Evolutionary conservation across 2,797 vertebrate species (phyloP).

Genomic region (Sciurus carolinensis): DNA sequence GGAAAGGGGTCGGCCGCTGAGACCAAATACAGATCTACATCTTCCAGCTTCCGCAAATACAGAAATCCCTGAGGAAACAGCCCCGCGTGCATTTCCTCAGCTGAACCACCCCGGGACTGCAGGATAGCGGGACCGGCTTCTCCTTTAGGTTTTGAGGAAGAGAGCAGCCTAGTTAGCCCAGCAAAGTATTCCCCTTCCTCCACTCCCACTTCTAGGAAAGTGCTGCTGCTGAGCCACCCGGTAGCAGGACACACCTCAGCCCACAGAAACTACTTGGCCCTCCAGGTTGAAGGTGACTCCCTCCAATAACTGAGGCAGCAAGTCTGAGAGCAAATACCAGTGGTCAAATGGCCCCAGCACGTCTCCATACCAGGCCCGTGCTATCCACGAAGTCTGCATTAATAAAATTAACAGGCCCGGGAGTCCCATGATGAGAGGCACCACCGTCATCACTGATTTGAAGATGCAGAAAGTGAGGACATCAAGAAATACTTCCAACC

Average conservation of each 20-base stretch:
- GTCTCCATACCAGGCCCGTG: background rate
- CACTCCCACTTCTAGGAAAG: background rate
- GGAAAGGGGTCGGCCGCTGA: background rate
- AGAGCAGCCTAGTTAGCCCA: background rate
- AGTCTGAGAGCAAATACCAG: background rate
- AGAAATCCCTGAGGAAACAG: background rate
- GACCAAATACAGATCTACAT: background rate
- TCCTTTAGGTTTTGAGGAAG: background rate
- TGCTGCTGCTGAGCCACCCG: background rate
- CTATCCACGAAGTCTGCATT: background rate
- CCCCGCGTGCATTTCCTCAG: background rate
- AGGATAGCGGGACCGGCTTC: too few relatives aligned
- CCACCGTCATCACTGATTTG: background rate
- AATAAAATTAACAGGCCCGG: too few relatives aligned
- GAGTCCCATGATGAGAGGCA: background rate
- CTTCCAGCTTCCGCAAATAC: background rate
- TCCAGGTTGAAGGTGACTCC: background rate
- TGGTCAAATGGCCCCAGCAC: background rate
- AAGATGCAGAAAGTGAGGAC: background rate
- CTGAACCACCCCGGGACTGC: rapidly evolving
- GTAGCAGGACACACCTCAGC: background rate
- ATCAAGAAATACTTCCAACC: too few relatives aligned
- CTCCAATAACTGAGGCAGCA: background rate
- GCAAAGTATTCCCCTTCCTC: background rate
- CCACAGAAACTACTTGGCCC: background rate